Percentiles rank a stretch among this genome's conserved stretches.
Evolutionary conservation across 2,113 vertebrate genomes (phyloP).

Genomic region (Pachyramphus minor): DNA sequence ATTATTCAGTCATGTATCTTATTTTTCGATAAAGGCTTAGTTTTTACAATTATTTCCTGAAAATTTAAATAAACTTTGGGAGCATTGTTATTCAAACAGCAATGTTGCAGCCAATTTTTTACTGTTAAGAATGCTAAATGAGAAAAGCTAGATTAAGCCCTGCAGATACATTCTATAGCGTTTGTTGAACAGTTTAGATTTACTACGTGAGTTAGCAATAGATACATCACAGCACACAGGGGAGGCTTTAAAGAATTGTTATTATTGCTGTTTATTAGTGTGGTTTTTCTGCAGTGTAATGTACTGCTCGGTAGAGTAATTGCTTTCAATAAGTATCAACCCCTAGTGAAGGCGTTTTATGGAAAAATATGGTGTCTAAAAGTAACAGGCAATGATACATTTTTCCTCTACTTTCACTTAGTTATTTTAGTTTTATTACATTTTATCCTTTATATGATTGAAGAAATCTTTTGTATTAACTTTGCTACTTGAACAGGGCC

Average conservation of each 20-base stretch:
- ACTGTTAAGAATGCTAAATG: neutral
- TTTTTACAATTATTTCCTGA: neutral
- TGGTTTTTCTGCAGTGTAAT: constrained; percentile 4
- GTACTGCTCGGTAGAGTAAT: neutral
- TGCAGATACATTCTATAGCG: neutral
- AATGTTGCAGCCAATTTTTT: neutral
- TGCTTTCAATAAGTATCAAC: constrained; percentile 25
- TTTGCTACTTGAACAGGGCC: neutral
- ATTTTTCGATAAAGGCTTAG: neutral
- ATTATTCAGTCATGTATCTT: neutral
- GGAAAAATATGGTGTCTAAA: constrained; percentile 28
- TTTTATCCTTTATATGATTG: constrained; percentile 13
- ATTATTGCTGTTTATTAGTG: constrained; percentile 58
- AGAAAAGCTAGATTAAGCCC: neutral
- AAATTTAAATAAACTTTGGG: neutral
- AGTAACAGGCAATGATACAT: constrained; percentile 23
- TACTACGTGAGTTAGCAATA: constrained; percentile 24
- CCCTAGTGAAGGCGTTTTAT: neutral
- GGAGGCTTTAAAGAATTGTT: constrained; percentile 42
- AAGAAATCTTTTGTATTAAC: constrained; percentile 17
- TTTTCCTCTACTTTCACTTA: constrained; percentile 15
- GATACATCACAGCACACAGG: constrained; percentile 15
- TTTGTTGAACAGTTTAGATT: constrained; percentile 36
- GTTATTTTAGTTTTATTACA: neutral
- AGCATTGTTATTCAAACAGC: neutral